Conservation (phyloP, 2,113 vertebrate genomes). For the Phylloscopus whistleri region DNA sequence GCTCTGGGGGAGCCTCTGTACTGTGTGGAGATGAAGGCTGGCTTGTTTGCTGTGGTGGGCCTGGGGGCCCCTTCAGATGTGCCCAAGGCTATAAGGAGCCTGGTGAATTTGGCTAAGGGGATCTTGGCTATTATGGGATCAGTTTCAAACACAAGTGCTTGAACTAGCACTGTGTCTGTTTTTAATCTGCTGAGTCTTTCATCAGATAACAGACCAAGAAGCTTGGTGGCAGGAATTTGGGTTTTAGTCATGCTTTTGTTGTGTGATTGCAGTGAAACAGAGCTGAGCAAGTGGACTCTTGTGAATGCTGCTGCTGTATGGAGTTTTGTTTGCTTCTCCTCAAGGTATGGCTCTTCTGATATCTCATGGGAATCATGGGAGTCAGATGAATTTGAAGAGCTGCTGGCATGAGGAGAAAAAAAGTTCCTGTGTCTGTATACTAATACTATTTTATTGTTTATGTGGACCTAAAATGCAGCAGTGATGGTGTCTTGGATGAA, state of each 20-base stretch:
- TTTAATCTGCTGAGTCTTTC: background rate
- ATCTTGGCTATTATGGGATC: background rate
- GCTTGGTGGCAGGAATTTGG: background rate
- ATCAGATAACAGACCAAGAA: background rate
- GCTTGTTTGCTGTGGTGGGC: background rate
- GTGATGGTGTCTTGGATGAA: background rate
- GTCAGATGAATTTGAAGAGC: background rate
- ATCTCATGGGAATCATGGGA: background rate
- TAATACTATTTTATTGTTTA: background rate
- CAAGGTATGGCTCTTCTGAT: background rate
- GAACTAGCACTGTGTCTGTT: background rate
- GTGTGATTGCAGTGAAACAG: background rate
- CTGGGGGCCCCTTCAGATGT: background rate
- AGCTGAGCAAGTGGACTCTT: background rate
- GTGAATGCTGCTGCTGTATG: background rate
- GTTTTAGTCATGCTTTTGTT: background rate
- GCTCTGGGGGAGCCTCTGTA: background rate
- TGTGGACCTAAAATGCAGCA: background rate
- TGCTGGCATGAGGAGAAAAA: background rate
- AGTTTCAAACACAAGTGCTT: background rate
- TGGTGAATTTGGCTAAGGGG: background rate
- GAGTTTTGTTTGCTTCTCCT: background rate
- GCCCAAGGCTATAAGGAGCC: background rate
- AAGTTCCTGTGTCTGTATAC: background rate
- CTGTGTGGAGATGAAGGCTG: background rate